Evolutionary conservation across 37 sponge, comb jelly and placozoan species (phyloP).

Genomic region (Beroe ovata): DNA sequence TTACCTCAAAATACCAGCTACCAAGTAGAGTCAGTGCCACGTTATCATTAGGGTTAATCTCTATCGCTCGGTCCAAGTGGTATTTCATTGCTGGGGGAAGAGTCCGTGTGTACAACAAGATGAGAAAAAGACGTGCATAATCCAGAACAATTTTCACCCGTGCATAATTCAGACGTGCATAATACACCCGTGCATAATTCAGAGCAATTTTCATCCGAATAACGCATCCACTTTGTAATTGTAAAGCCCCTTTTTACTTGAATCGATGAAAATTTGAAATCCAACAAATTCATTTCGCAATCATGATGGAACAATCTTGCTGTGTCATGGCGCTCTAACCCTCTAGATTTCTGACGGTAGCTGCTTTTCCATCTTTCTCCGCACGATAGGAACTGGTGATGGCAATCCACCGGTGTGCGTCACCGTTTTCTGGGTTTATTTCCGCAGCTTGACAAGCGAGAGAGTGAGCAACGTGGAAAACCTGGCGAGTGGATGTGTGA

Average conservation of each 20-base stretch:
- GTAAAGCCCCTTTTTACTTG: no score
- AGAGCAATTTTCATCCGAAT: no score
- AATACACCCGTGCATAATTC: no score
- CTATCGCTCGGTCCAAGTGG: conserved; percentile 33
- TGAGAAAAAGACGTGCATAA: no score
- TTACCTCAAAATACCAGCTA: conserved; percentile 49
- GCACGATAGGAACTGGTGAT: neutral
- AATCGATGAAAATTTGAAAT: no score
- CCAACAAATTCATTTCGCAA: no score
- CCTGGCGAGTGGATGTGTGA: no score
- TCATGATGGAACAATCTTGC: neutral
- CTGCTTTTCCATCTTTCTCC: neutral
- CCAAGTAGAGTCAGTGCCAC: conserved; percentile 29
- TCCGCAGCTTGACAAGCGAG: conserved; percentile 11
- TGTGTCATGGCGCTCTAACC: neutral
- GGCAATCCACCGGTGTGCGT: conserved; percentile 44
- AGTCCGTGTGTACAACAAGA: no score
- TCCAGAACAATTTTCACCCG: no score
- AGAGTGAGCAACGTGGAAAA: conserved; percentile 46
- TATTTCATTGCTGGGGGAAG: conserved; percentile 67
- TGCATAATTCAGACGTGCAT: no score
- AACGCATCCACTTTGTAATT: no score
- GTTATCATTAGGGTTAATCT: conserved; percentile 45
- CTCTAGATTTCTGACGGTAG: neutral
- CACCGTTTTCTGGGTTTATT: conserved; percentile 25